These are phyloP conservation scores for Ormyrus labotus DNA, from an alignment of 2,888 invertebrate species.

Conservation along the genomic window DNA sequence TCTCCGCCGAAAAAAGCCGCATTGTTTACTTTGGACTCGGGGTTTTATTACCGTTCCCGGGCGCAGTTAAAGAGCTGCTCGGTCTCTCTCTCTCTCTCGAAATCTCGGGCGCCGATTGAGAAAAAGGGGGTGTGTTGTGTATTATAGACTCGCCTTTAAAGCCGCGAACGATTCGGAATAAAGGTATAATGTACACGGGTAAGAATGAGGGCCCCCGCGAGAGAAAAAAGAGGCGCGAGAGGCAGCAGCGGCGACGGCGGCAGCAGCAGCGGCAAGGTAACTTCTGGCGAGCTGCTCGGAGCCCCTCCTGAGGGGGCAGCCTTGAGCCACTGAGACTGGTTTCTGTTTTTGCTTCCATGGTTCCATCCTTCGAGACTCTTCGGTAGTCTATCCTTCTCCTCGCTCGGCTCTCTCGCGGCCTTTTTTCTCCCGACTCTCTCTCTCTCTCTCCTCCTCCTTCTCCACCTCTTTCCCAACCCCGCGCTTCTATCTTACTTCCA, in stretches of 20 bases:
- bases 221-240: conserved; percentile 44
- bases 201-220: not conserved
- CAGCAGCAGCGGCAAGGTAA: conserved; percentile 39
- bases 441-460: conserved; percentile 32
- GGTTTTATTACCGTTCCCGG: too few relatives aligned
- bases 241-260: not conserved
- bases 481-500: conserved; percentile 55
- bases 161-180: conserved; percentile 57
- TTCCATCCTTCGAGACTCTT: conserved; percentile 70
- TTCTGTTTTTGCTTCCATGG: conserved; percentile 74
- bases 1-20: too few relatives aligned
- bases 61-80: not conserved
- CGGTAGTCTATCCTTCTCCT: conserved; percentile 57
- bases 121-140: conserved; percentile 20
- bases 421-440: conserved; percentile 46
- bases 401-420: conserved; percentile 45
- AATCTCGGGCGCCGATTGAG: conserved; percentile 9
- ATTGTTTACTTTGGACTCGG: too few relatives aligned
- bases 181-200: conserved; percentile 46
- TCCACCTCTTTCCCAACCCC: conserved; percentile 38
- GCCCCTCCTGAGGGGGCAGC: conserved; percentile 64
- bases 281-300: conserved; percentile 55
- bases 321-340: conserved; percentile 76
- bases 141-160: not conserved
- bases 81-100: not conserved